phyloP scores from a whole-genome alignment of 2,797 vertebrate species.

The Tympanoctomys barrerae region DNA sequence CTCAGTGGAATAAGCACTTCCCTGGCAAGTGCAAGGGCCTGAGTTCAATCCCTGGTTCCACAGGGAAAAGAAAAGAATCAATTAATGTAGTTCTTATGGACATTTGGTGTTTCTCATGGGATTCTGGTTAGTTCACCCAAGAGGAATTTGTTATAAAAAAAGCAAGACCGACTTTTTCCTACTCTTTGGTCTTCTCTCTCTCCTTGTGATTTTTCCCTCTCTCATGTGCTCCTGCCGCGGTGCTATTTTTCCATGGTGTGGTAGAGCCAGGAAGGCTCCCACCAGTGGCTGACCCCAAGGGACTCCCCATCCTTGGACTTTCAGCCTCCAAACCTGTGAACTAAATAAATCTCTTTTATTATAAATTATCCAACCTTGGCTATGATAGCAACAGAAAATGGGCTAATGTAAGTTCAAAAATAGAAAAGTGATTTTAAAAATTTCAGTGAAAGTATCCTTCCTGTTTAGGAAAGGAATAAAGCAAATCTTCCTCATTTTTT shows the following conservation, averaged over 20 bases:
- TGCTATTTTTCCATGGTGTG: not conserved
- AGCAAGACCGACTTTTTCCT: not conserved
- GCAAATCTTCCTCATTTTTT: constrained; percentile 43
- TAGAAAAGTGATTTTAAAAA: constrained; percentile 28
- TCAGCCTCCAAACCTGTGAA: not conserved
- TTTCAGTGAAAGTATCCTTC: constrained; percentile 30
- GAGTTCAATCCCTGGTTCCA: too few species aligned
- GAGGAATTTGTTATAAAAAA: not conserved
- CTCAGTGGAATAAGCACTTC: too few species aligned
- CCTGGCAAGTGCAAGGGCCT: too few species aligned
- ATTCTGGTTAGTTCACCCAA: not conserved
- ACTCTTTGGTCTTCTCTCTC: not conserved
- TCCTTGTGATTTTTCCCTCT: not conserved
- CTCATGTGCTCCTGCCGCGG: not conserved
- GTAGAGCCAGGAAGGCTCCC: too few species aligned
- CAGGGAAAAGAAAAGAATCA: not conserved
- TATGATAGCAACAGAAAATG: not conserved
- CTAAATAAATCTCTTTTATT: not conserved
- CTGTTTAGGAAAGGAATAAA: constrained; percentile 46
- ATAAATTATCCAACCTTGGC: not conserved
- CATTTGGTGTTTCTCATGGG: not conserved
- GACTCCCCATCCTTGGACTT: not conserved
- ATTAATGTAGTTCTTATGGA: not conserved
- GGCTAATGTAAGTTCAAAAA: not conserved
- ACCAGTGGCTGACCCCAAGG: too few species aligned